These are phyloP conservation scores for Macropodus opercularis DNA, from an alignment of 2,797 vertebrate species.

Conservation along the genomic window DNA sequence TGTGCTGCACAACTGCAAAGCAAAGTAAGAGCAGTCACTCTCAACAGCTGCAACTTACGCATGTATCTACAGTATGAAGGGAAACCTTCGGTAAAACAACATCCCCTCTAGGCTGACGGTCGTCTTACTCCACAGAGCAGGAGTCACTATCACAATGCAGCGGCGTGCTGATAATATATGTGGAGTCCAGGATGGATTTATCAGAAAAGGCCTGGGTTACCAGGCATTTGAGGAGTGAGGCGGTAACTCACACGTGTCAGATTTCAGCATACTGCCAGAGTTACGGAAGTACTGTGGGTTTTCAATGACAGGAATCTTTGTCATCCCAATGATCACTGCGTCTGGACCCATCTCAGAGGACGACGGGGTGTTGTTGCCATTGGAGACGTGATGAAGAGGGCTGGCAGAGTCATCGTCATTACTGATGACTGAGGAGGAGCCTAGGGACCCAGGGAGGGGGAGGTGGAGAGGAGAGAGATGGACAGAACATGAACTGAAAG, in stretches of 20 bases:
- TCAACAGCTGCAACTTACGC: slow-evolving; percentile 1
- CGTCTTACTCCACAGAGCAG: slow-evolving; percentile 23
- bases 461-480: slow-evolving; percentile 12
- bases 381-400: slow-evolving; percentile 98
- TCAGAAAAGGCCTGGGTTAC: slow-evolving; percentile 69
- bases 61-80: not conserved
- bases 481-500: slow-evolving; percentile 12
- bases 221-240: slow-evolving; percentile 24
- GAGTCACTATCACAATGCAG: slow-evolving; percentile 55
- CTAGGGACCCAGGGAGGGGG: slow-evolving; percentile 71
- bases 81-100: not conserved
- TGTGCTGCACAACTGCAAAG: slow-evolving; percentile 94
- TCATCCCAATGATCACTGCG: slow-evolving; percentile 98
- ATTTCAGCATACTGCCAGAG: slow-evolving; percentile 93
- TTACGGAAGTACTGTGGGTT: slow-evolving; percentile 99
- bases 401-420: slow-evolving; percentile 98
- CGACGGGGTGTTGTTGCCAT: slow-evolving; percentile 98
- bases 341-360: slow-evolving; percentile 98
- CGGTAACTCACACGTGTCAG: slow-evolving; percentile 95
- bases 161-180: slow-evolving; percentile 61
- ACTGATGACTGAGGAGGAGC: slow-evolving; percentile 98
- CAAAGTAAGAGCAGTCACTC: slow-evolving; percentile 33
- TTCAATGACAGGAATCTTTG: slow-evolving; percentile 98
- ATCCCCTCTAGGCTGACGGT: slow-evolving; percentile 13
- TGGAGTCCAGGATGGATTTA: slow-evolving; percentile 68